phyloP scores from a whole-genome alignment of 2,888 invertebrate species.

The Resseliella maxima region DNA sequence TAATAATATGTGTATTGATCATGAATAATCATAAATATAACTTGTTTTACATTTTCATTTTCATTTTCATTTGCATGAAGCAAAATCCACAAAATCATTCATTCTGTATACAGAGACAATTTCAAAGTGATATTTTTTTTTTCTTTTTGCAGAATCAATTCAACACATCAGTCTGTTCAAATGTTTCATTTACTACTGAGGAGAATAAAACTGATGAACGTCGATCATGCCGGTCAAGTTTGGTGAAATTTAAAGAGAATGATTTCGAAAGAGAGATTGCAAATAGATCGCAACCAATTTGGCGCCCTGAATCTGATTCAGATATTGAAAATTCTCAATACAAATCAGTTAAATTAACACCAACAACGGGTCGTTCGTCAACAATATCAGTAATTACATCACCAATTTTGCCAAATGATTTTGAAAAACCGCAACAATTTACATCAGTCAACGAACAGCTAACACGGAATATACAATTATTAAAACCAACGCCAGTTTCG shows the following conservation, averaged over 20 bases:
- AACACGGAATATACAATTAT: conserved; percentile 66
- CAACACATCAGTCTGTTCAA: conserved; percentile 16
- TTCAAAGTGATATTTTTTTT: background rate
- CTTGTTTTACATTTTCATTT: too few species aligned
- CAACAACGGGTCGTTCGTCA: conserved; percentile 68
- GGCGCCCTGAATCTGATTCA: conserved; percentile 68
- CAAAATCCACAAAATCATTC: too few species aligned
- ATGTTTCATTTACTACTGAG: background rate
- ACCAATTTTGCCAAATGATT: conserved; percentile 72
- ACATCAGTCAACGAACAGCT: conserved; percentile 64
- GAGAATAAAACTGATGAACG: background rate
- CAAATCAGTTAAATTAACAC: conserved; percentile 72
- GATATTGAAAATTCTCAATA: conserved; percentile 70
- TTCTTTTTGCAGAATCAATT: conserved; percentile 25
- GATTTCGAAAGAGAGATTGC: conserved; percentile 81
- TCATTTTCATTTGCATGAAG: too few species aligned
- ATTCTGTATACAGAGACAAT: too few species aligned
- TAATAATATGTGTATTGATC: too few species aligned
- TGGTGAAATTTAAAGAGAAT: conserved; percentile 70
- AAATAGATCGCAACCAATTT: conserved; percentile 72
- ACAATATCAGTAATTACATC: conserved; percentile 68
- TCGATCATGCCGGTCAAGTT: background rate
- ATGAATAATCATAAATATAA: too few species aligned
- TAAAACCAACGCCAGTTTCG: conserved; percentile 70
- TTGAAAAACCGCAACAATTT: conserved; percentile 69